phyloP scores from a whole-genome alignment of 53 echinoderm and acorn worm genomes.

The Stichopus horrens region DNA sequence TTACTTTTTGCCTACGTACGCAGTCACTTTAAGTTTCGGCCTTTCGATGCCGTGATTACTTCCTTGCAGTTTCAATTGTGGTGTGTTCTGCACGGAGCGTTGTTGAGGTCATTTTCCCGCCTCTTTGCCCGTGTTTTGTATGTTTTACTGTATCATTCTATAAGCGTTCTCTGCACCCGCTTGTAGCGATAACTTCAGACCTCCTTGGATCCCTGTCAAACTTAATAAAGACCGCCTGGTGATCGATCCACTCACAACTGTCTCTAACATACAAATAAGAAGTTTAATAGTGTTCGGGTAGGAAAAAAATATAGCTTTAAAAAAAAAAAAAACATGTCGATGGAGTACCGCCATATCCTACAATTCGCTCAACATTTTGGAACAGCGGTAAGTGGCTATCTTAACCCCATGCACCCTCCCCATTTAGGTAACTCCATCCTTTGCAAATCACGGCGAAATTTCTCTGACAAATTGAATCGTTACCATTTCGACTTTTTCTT shows the following conservation, averaged over 20 bases:
- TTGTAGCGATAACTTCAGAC: conserved; percentile 43
- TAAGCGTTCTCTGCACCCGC: conserved; percentile 24
- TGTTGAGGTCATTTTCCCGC: conserved; percentile 5
- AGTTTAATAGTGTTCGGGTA: conserved; percentile 41
- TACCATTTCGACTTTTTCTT: conserved; percentile 18
- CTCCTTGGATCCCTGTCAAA: conserved; percentile 42
- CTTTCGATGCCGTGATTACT: too few species aligned
- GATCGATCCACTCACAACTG: conserved; percentile 41
- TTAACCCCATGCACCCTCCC: conserved; percentile 27
- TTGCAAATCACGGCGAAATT: conserved; percentile 25
- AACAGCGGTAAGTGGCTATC: conserved; percentile 33
- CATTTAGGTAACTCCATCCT: conserved; percentile 39
- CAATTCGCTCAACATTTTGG: background rate
- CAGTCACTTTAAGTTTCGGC: background rate
- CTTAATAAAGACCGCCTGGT: conserved; percentile 21
- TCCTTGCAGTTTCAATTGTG: background rate
- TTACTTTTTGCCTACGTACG: background rate
- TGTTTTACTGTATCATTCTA: conserved; percentile 42
- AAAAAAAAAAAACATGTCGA: background rate
- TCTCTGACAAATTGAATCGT: conserved; percentile 47
- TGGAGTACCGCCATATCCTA: conserved; percentile 9
- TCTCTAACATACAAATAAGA: conserved; percentile 39
- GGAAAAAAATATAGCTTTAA: too few species aligned
- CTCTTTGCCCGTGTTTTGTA: conserved; percentile 22
- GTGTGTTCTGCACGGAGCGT: background rate